phyloP scores from a whole-genome alignment of 2,888 invertebrate species.

The Pseudeuparius sepicola region DNA sequence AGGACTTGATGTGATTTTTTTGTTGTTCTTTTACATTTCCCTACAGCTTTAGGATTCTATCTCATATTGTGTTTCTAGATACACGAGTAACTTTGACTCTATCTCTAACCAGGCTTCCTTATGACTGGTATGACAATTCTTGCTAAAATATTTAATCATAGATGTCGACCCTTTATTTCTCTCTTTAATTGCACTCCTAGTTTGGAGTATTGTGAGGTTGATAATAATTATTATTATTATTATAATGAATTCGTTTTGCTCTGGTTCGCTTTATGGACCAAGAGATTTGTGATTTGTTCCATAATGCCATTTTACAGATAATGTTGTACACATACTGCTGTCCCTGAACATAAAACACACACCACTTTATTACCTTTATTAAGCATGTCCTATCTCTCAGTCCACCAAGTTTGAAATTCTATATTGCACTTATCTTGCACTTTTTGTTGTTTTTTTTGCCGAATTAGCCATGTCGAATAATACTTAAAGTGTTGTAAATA shows the following conservation, averaged over 20 bases:
- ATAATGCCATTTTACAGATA: conserved; percentile 23
- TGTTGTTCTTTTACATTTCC: conserved; percentile 18
- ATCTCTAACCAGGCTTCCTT: conserved; percentile 18
- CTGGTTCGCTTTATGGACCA: conserved; percentile 19
- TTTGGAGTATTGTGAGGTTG: too few relatives aligned
- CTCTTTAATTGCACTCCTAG: conserved; percentile 21
- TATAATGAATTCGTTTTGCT: conserved; percentile 24
- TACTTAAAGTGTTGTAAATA: conserved; percentile 17
- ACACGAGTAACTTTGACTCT: conserved; percentile 21
- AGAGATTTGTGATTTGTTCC: conserved; percentile 22
- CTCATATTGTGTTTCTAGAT: conserved; percentile 22
- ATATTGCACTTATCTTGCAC: conserved; percentile 16
- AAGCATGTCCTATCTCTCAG: conserved; percentile 28
- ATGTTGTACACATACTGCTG: conserved; percentile 24
- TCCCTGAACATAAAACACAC: conserved; percentile 27
- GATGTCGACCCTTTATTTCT: conserved; percentile 22
- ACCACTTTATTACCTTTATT: conserved; percentile 28
- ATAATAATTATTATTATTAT: too few relatives aligned
- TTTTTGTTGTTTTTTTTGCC: conserved; percentile 22
- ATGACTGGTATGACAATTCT: conserved; percentile 19
- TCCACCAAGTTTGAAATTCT: conserved; percentile 29
- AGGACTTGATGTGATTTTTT: too few relatives aligned
- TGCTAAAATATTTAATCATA: conserved; percentile 22
- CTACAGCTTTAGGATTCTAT: conserved; percentile 22
- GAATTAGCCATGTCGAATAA: conserved; percentile 20